Evolutionary conservation across 2,888 invertebrate genomes (phyloP).

Genomic region (Mongoloraphidia duomilia): DNA sequence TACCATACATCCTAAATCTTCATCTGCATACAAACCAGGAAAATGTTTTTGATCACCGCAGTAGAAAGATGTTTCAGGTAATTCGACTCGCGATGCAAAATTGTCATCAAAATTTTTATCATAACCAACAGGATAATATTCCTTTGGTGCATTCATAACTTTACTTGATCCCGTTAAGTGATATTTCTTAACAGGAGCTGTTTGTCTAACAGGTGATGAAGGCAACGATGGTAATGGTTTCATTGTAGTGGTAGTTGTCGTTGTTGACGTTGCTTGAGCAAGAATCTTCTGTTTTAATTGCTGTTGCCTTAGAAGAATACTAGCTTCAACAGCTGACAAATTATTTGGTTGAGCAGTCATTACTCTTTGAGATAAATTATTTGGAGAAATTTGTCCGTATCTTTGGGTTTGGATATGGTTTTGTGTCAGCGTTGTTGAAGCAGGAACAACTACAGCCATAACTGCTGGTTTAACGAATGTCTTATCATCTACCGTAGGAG

Average conservation of each 20-base stretch:
- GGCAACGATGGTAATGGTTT: slow-evolving; percentile 24
- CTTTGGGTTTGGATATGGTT: slow-evolving; percentile 9
- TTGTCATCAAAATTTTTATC: slow-evolving; percentile 84
- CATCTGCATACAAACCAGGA: slow-evolving; percentile 78
- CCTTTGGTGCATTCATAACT: slow-evolving; percentile 82
- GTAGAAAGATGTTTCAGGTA: slow-evolving; percentile 70
- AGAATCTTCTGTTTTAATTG: slow-evolving; percentile 44
- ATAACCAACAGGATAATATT: slow-evolving; percentile 77
- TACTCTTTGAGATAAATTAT: slow-evolving; percentile 23
- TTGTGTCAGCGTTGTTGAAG: slow-evolving; percentile 17
- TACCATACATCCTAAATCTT: slow-evolving; percentile 82
- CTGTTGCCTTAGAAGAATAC: slow-evolving; percentile 54
- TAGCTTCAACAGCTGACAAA: slow-evolving; percentile 55
- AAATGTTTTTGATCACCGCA: slow-evolving; percentile 84
- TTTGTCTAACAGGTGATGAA: slow-evolving; percentile 27
- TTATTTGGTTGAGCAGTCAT: slow-evolving; percentile 34
- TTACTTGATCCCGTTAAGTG: slow-evolving; percentile 27
- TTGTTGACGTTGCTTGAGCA: slow-evolving; percentile 24
- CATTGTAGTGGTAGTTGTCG: slow-evolving; percentile 30
- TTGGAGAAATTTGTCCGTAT: slow-evolving; percentile 8
- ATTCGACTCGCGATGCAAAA: slow-evolving; percentile 68
- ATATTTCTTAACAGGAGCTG: slow-evolving; percentile 18
- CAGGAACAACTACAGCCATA: slow-evolving; percentile 23
- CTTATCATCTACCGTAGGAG: slow-evolving; percentile 19
- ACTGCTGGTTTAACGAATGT: slow-evolving; percentile 14